Evolutionary conservation across 1,140 invertebrate genomes (phyloP).

Genomic region (Trichoplusia ni): DNA sequence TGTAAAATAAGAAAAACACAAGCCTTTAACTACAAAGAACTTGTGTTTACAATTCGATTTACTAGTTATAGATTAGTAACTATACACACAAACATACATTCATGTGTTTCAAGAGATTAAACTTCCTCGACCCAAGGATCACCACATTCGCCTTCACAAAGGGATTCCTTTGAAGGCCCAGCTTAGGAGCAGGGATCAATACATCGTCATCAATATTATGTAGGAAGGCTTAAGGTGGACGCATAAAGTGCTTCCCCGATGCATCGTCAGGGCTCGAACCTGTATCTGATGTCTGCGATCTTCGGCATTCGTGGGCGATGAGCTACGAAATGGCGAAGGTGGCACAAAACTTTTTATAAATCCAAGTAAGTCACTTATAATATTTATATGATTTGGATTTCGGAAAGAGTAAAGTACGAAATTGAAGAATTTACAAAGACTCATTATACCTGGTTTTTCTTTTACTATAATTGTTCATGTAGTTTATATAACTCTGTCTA

Average conservation of each 20-base stretch:
- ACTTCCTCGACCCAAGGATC: too few relatives aligned
- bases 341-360: not conserved
- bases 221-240: not conserved
- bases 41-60: too few relatives aligned
- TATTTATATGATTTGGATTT: not conserved
- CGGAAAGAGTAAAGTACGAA: not conserved
- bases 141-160: too few relatives aligned
- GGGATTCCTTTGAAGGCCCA: not conserved
- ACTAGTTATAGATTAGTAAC: too few relatives aligned
- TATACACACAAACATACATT: too few relatives aligned
- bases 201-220: not conserved
- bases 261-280: constrained; percentile 24
- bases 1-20: too few relatives aligned
- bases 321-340: constrained; percentile 1
- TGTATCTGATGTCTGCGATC: constrained; percentile 30
- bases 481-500: too few relatives aligned
- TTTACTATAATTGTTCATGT: too few relatives aligned
- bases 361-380: not conserved
- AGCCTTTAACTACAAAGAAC: too few relatives aligned
- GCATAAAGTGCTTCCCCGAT: constrained; percentile 23
- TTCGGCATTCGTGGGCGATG: constrained; percentile 1
- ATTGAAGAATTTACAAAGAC: too few relatives aligned
- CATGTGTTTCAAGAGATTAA: too few relatives aligned
- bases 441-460: too few relatives aligned
- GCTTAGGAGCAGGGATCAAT: not conserved